Evolutionary conservation across 2,888 invertebrate genomes (phyloP), one percentile per base, ranked within the genome.

Genomic region (Tyria jacobaeae): DNA sequence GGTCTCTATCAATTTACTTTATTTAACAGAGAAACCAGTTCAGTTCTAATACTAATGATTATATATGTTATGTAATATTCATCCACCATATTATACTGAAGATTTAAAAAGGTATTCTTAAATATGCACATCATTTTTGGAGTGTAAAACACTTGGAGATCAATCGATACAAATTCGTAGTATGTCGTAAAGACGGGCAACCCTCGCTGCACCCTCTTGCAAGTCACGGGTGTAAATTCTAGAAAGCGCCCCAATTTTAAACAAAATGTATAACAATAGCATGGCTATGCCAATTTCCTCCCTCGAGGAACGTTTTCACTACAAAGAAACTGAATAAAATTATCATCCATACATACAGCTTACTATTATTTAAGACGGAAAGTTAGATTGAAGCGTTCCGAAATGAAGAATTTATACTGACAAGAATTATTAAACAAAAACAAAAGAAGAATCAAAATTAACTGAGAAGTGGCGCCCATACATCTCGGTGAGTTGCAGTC

Each of bases 211-310:
- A 80, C 85, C 88, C 88, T 83, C 84, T 80, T 81, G 91, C 91
- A 91, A 93, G 91, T 92, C 92, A 92, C 89, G 89, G 90, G 89
- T 91, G 91, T 90, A 90, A 92, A 92, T 92, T 91, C 89, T 91
- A 93, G 92, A 91, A 93, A 91, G 89, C 89, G 90, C 93, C 91
- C 87, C 91, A 91, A 92, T 92, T 94, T 92, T 91, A 92, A 92
- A 86, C 86, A 90, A 89, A 90, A 92, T 89, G 88, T 90, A 88
- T 92, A 91, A 92, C 92, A 92, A 92, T 90, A 87, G 90, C 88
- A 84, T 83, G 79, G 82, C 87, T 88, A 86, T 89, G 90, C 91
- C 92, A 91, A 93, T 92, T 92, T 90, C 90, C 92, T 89, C 89
- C 90, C 88, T 83, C 87, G 82, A 82, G 82, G 76, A 87, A 85